Evolutionary conservation across 30 jellyfish, hydroid and myxozoan genomes (phyloP).

Genomic region (Catostylus mosaicus): DNA sequence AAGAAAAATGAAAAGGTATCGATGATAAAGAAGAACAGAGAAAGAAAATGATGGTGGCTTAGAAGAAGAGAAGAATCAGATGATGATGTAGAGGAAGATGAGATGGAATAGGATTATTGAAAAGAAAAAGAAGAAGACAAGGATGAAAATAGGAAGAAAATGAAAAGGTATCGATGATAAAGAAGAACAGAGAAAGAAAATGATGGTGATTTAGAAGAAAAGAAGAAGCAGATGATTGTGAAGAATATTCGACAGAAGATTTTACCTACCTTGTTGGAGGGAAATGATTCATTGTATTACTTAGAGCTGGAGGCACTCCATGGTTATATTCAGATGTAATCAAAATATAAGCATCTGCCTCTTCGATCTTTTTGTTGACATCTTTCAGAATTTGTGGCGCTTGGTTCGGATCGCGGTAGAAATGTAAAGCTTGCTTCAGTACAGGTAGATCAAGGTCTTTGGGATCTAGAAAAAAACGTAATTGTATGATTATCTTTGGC

Average conservation of each 20-base stretch:
- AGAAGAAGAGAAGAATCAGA: too few relatives aligned
- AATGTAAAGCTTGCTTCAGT: constrained; percentile 66
- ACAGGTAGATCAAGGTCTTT: constrained; percentile 56
- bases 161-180: too few relatives aligned
- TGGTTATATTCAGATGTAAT: constrained; percentile 73
- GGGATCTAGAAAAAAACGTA: constrained; percentile 61
- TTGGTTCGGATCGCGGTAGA: constrained; percentile 69
- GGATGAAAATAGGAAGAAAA: too few relatives aligned
- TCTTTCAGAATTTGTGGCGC: constrained; percentile 57
- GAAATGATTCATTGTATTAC: constrained; percentile 59
- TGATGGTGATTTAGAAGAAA: too few relatives aligned
- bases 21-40: too few relatives aligned
- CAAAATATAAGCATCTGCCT: constrained; percentile 66
- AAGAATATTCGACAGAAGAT: background rate
- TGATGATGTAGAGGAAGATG: too few relatives aligned
- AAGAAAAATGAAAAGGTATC: too few relatives aligned
- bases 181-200: too few relatives aligned
- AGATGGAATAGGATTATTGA: too few relatives aligned
- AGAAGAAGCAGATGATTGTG: too few relatives aligned
- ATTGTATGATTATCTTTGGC: background rate
- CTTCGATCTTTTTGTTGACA: constrained; percentile 50
- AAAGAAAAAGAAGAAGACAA: too few relatives aligned
- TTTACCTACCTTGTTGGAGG: constrained; percentile 68
- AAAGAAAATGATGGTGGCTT: too few relatives aligned
- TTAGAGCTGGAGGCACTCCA: constrained; percentile 70